Evolutionary conservation across 2,113 vertebrate genomes (phyloP), one percentile per base, ranked within the genome.

Genomic region (Cinclus mexicanus): DNA sequence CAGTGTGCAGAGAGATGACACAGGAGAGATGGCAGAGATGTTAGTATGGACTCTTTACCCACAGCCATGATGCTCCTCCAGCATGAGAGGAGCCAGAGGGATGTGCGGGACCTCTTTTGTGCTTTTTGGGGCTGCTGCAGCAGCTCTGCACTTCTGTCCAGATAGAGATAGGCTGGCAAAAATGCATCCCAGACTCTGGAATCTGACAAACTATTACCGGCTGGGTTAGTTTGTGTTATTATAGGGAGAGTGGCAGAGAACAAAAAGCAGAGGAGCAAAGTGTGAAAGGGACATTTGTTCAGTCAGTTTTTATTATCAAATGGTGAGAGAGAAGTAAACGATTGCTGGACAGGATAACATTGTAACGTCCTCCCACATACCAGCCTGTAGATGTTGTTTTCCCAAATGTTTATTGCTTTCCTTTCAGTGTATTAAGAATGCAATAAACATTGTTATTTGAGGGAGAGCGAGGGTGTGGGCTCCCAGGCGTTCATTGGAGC

Each of bases 141-240:
- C 69, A 70, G 56, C 61, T 71, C 83, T 76, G 24, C 61, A 6
- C 39, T 90, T 71, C 29, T 0, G 0, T 60, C 23, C 47, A 0
- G 0, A 14, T 1, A 78, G 63, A 55, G 63, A 79, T 1, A 29
- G 39, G 52, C 67, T 44, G 49, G 41, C 0, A 0, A 41, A 83
- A 83, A 86, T 3, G 4, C 44, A 56, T 76, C 57, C 70, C 67
- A 33, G 52, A 14, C 23, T 83, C 53, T 60, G 86, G 75, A 90
- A 76, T 87, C n/a, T 64, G 37, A 42, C 61, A 64, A 67, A 87
- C 25, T 87, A 35, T 63, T 82, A 59, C 37, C 1, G 0, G 52
- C 65, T 78, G 0, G 0, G 21, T 71, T 71, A 63, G 35, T 87
- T 87, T 75, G 61, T 75, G 61, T 3, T 56, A 33, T 41, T 93